Evolutionary conservation across 2,797 vertebrate species (phyloP).

Genomic region (Sebastolobus altivelis): DNA sequence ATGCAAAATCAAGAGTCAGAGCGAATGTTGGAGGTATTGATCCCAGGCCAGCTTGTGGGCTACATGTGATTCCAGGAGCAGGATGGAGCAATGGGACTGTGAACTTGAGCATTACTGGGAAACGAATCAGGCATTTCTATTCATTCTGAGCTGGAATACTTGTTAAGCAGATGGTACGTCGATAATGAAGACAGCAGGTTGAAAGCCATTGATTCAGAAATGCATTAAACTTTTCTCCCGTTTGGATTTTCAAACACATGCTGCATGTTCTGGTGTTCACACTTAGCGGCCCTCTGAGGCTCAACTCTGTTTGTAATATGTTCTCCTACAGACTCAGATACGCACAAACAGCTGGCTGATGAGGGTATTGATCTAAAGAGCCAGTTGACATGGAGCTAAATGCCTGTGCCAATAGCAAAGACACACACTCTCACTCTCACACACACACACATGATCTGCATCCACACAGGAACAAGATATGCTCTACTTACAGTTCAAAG

Average conservation of each 20-base stretch:
- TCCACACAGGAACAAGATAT: not conserved
- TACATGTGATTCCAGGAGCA: constrained; percentile 26
- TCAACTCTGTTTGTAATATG: not conserved
- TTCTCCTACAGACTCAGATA: constrained; percentile 6
- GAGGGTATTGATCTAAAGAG: constrained; percentile 59
- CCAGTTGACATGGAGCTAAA: constrained; percentile 55
- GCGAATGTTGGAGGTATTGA: constrained; percentile 44
- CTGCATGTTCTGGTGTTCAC: constrained; percentile 8
- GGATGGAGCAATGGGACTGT: constrained; percentile 6
- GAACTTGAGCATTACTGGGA: constrained; percentile 20
- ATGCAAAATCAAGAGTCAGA: constrained; percentile 50
- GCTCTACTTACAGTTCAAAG: constrained; percentile 9
- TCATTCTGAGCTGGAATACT: not conserved
- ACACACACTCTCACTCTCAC: not conserved
- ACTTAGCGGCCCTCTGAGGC: constrained; percentile 15
- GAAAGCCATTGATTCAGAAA: constrained; percentile 36
- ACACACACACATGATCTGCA: not conserved
- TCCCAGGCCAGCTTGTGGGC: constrained; percentile 14
- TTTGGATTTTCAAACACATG: constrained; percentile 32
- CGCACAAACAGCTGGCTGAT: constrained; percentile 58
- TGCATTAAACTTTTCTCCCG: constrained; percentile 1
- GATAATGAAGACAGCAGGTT: constrained; percentile 29
- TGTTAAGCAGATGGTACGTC: constrained; percentile 20
- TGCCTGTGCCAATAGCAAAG: constrained; percentile 27
- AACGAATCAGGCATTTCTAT: constrained; percentile 22